Evolutionary conservation across 1,140 invertebrate genomes (phyloP), one percentile per base, ranked within the genome.

Genomic region (Lanistes nyassanus): DNA sequence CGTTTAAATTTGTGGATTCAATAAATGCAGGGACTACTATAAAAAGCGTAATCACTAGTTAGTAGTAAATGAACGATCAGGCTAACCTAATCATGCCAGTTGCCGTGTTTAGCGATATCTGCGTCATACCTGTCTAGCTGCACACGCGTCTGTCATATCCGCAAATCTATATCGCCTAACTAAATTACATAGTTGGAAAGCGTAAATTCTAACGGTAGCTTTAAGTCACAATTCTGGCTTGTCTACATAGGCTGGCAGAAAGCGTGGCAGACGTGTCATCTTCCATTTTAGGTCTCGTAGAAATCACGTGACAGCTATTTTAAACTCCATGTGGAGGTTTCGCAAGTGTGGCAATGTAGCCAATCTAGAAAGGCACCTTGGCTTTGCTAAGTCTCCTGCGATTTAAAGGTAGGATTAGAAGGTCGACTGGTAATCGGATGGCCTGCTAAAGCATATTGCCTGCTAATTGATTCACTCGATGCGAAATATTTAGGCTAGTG

Each of bases 281-380:
- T 11, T 68, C 66, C 7, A 51, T 51, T 51, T 51, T 68, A 11
- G 13, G 47, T 47, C 31, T 11, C 7, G 9, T 29, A 9, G 7
- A 1, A 2, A 68, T 68, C 66, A 68, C 42, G 66, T 68, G 66
- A 51, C 2, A 53, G 47, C 66, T 68, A 68, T 68, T 68, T 68
- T 68, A 9, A 51, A 66, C 39, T 23, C 21, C 11, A 39, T 37
- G 36, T 66, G 39, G n/a, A n/a, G n/a, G n/a, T 66, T 21, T 66
- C 39, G 36, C 21, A 66, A 19, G 47, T 26, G 39, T 19, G 9
- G 11, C 29, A 16, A 11, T 5, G 39, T 36, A 65, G 9, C 9
- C 9, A 36, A 5, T 31, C 7, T 7, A n/a, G 5, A 31, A 0
- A 26, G 7, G 0, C 11, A 9, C 29, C 4, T 26, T 29, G 7